These are phyloP conservation scores for Tinea trinotella DNA, from an alignment of 2,888 invertebrate genomes.

Conservation along the genomic window DNA sequence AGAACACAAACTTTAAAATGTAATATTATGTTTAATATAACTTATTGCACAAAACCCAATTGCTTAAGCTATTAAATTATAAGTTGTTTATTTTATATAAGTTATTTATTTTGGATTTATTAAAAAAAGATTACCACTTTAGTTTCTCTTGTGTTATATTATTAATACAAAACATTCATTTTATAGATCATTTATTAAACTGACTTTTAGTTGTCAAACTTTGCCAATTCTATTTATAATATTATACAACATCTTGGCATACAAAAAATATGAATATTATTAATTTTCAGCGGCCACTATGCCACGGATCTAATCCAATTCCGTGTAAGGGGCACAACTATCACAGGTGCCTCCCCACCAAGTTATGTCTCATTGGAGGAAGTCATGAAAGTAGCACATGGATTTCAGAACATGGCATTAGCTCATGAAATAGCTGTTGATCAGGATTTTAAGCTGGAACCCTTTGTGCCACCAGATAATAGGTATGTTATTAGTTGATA, in stretches of 20 bases:
- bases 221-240: no score
- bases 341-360: conserved; percentile 83
- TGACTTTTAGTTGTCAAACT: no score
- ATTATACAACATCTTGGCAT: not conserved
- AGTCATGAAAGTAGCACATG: conserved; percentile 89
- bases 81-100: no score
- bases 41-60: no score
- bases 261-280: not conserved
- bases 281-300: conserved; percentile 32
- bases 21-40: no score
- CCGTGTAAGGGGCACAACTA: conserved; percentile 71
- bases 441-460: conserved; percentile 89
- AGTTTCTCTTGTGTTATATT: not conserved
- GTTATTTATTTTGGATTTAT: no score
- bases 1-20: no score
- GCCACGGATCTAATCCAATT: conserved; percentile 64
- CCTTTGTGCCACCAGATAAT: conserved; percentile 82
- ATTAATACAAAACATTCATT: not conserved
- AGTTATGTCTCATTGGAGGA: conserved; percentile 88
- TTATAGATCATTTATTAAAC: no score
- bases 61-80: no score
- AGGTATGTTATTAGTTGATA: conserved; percentile 74
- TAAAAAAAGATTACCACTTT: not conserved
- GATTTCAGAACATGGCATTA: conserved; percentile 93
- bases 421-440: conserved; percentile 98